A percentile compares a stretch with the other conserved stretches of the same genome.
phyloP scores from a whole-genome alignment of 2,113 vertebrate species.

The Felis chaus region DNA sequence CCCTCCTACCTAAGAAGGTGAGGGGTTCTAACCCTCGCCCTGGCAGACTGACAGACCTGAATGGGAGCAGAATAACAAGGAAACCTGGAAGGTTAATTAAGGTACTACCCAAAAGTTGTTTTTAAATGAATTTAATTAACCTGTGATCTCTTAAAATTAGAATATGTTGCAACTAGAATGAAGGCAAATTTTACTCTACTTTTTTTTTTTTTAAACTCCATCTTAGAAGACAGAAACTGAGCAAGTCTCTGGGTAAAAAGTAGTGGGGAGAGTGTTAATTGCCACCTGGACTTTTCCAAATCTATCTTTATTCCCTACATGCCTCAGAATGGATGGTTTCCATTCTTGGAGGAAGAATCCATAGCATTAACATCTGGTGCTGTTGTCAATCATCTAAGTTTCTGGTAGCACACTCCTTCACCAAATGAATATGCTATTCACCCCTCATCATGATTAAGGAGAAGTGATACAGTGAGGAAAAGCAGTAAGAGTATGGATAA shows the following conservation, averaged over 20 bases:
- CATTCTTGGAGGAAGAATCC: conserved; percentile 5
- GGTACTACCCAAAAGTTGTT: conserved; percentile 61
- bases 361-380: neutral
- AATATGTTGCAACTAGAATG: conserved; percentile 56
- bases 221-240: neutral
- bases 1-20: neutral
- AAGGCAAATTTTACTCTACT: conserved; percentile 32
- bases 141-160: conserved; percentile 69
- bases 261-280: neutral
- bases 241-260: conserved; percentile 32
- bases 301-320: neutral
- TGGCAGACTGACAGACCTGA: conserved; percentile 45
- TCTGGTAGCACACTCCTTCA: neutral
- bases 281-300: neutral
- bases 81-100: conserved; percentile 73
- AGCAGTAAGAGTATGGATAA: neutral
- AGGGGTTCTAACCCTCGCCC: neutral
- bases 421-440: neutral
- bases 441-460: neutral
- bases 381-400: neutral
- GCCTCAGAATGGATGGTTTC: neutral
- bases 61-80: neutral
- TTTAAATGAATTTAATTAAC: conserved; percentile 76
- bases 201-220: neutral
- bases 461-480: neutral